Evolutionary conservation across 2,797 vertebrate genomes (phyloP), one percentile per base, ranked within the genome.

Genomic region (Ctenochaetus hawaiiensis): DNA sequence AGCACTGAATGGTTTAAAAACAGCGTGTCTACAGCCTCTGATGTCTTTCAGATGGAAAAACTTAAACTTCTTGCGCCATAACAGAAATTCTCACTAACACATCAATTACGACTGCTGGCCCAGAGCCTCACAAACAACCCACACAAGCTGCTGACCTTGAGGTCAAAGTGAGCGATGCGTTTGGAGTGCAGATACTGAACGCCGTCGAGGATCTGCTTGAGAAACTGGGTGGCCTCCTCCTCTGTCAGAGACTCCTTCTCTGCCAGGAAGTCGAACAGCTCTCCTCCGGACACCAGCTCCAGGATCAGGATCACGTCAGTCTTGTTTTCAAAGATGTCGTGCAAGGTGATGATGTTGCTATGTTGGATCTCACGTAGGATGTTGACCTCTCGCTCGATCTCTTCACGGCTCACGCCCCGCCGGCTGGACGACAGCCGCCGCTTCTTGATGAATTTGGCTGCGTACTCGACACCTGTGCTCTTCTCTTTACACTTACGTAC

Each of bases 361-460:
- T 99, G 98, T 89, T 98, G 97, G 92, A 99, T 98, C 93, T 97
- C 97, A 0, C 97, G 93, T 86, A 99, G 93, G 92, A 99, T 99
- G 93, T 97, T 96, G 88, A 99, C 98, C 92, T 99, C 98, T 0
- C 98, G 93, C 91, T 99, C 96, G 0, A 99, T 99, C 95, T 99
- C 98, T 82, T 99, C 98, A 0, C 97, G 94, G 94, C 98, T 99
- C 88, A 99, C 98, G 0, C 98, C 98, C 0, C 98, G 94, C 1
- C 98, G 96, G 89, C 98, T 99, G 65, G 98, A 99, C 0, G 98
- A 98, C 69, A 99, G 93, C 0, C 98, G 96, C 0, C 98, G 96
- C 91, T 99, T 99, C 95, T 99, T 99, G 91, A 99, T 99, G 93
- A 99, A 99, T 77, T 99, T 99, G 70, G 97, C 98, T 0, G 98